phyloP scores from a whole-genome alignment of 2,888 invertebrate genomes.

The Bruchidius siliquastri region DNA sequence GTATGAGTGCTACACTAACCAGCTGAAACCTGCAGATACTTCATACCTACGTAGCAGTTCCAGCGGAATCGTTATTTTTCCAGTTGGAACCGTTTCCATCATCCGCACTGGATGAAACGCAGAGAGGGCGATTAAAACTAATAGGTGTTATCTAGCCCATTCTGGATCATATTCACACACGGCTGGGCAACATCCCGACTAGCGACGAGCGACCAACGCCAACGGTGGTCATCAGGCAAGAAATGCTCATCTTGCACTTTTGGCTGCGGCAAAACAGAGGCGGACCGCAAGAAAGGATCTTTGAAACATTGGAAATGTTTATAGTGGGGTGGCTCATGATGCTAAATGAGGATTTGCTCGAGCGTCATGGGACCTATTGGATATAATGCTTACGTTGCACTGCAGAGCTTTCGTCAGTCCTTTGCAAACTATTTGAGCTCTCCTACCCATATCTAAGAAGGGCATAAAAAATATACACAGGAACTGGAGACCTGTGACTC shows the following conservation, averaged over 20 bases:
- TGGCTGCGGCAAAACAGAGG: not conserved
- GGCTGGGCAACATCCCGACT: slow-evolving; percentile 19
- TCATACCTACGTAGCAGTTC: not conserved
- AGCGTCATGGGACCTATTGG: too few species aligned
- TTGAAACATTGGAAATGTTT: too few species aligned
- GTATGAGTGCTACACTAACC: too few species aligned
- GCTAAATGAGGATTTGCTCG: too few species aligned
- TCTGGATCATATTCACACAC: slow-evolving; percentile 35
- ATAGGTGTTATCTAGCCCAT: slow-evolving; percentile 31
- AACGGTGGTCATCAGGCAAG: not conserved
- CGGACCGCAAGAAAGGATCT: not conserved
- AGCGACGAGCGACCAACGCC: not conserved
- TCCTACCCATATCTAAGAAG: too few species aligned
- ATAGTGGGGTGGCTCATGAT: too few species aligned
- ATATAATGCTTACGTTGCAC: too few species aligned
- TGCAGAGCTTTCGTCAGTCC: too few species aligned
- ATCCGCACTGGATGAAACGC: slow-evolving; percentile 34
- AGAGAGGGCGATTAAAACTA: slow-evolving; percentile 31
- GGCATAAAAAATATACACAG: too few species aligned
- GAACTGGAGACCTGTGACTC: too few species aligned
- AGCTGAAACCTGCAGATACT: too few species aligned
- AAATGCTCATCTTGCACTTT: not conserved
- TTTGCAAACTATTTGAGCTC: too few species aligned
- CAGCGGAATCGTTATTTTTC: slow-evolving; percentile 1
- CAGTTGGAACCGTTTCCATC: slow-evolving; percentile 22